A percentile compares a stretch with the other conserved stretches of the same genome.
Conservation (phyloP, 2,888 invertebrate species). For the Cheilosia impressa region DNA sequence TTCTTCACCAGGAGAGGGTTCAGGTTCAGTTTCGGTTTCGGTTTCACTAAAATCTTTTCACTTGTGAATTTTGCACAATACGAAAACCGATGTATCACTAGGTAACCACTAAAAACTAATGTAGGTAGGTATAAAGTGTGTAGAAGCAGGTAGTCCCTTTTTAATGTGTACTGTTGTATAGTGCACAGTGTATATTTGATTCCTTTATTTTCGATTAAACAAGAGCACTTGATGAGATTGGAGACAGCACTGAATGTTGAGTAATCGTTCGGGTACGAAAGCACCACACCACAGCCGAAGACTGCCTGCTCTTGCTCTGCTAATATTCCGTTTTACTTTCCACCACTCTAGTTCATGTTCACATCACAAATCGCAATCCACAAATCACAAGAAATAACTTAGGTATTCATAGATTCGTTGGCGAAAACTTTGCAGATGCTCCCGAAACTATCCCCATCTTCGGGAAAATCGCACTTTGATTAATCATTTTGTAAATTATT, state of each 20-base stretch:
- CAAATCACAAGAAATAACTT: slow-evolving; percentile 38
- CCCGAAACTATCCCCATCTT: neutral
- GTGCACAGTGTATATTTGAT: neutral
- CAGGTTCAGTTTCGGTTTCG: slow-evolving; percentile 8
- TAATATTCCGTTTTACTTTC: slow-evolving; percentile 43
- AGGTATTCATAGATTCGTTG: slow-evolving; percentile 3
- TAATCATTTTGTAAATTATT: slow-evolving; percentile 49
- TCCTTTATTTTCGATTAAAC: slow-evolving; percentile 65
- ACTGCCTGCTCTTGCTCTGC: slow-evolving; percentile 38
- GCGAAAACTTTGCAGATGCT: neutral
- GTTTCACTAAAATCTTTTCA: slow-evolving; percentile 14
- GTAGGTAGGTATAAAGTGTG: neutral
- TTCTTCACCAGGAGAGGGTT: slow-evolving; percentile 30
- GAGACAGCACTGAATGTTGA: slow-evolving; percentile 69
- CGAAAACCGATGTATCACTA: slow-evolving; percentile 48
- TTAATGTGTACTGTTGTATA: neutral
- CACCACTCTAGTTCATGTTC: slow-evolving; percentile 40
- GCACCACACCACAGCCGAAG: slow-evolving; percentile 34
- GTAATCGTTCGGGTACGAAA: slow-evolving; percentile 63
- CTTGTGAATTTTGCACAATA: slow-evolving; percentile 33
- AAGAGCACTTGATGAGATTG: slow-evolving; percentile 73
- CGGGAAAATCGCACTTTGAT: slow-evolving; percentile 15
- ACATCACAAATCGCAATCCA: too few species aligned
- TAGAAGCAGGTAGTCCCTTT: slow-evolving; percentile 49
- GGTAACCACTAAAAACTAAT: slow-evolving; percentile 35